Conservation (phyloP, 2,797 vertebrate genomes). For the Sparus aurata region DNA sequence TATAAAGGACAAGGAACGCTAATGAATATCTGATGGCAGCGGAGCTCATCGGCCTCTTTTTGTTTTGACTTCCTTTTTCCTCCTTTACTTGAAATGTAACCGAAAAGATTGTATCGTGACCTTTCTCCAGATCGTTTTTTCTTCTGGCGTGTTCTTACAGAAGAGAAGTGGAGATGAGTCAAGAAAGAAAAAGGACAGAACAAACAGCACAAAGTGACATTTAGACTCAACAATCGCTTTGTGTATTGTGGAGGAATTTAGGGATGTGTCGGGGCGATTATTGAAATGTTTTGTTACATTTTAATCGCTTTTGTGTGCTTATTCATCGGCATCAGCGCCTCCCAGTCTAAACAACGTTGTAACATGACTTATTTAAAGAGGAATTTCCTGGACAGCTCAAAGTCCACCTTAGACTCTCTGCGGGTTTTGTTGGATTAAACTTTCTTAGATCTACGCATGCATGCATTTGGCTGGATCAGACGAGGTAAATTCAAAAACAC, state of each 20-base stretch:
- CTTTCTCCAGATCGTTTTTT: conserved; percentile 43
- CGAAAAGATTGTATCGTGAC: conserved; percentile 48
- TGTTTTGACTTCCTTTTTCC: conserved; percentile 63
- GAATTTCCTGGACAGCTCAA: conserved; percentile 6
- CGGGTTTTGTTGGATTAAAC: conserved; percentile 11
- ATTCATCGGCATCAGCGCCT: conserved; percentile 25
- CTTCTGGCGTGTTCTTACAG: conserved; percentile 15
- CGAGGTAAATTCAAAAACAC: conserved; percentile 21
- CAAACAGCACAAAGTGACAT: conserved; percentile 56
- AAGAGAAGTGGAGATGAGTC: conserved; percentile 32
- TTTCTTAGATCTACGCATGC: conserved; percentile 3
- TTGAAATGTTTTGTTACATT: conserved; percentile 47
- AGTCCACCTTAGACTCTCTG: conserved; percentile 2
- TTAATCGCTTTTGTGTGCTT: conserved; percentile 33
- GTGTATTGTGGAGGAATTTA: conserved; percentile 45
- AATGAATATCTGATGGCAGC: conserved; percentile 74
- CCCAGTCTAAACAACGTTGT: conserved; percentile 22
- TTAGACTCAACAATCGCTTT: conserved; percentile 53
- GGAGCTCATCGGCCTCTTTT: conserved; percentile 58
- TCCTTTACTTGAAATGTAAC: conserved; percentile 47
- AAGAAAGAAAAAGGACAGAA: conserved; percentile 17
- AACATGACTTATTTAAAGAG: conserved; percentile 4
- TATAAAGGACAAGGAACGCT: conserved; percentile 74
- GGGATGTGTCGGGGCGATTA: conserved; percentile 25
- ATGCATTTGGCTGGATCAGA: conserved; percentile 6